Conservation (phyloP, 2,797 vertebrate genomes). For the Mormyrus hasselquistii region DNA sequence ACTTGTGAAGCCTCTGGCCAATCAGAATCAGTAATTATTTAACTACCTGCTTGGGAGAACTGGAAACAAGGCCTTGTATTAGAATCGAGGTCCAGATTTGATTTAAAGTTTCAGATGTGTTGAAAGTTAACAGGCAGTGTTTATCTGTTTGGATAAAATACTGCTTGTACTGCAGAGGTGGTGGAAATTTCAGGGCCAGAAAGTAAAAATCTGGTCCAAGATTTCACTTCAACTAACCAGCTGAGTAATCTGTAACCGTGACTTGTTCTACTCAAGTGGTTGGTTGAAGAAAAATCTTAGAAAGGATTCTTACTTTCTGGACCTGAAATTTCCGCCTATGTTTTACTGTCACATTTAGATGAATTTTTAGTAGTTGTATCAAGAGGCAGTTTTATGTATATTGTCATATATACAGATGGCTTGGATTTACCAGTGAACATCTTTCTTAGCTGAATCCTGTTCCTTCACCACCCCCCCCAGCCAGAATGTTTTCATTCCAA, state of each 20-base stretch:
- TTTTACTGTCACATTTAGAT: background rate
- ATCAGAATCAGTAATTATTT: background rate
- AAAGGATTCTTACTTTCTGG: background rate
- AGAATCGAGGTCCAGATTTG: background rate
- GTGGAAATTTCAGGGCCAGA: background rate
- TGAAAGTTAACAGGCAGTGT: background rate
- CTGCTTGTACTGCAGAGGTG: background rate
- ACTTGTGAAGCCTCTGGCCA: background rate
- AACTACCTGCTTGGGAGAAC: background rate
- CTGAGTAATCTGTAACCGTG: background rate
- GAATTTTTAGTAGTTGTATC: background rate
- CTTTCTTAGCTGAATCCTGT: background rate
- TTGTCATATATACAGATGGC: background rate
- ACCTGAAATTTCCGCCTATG: background rate
- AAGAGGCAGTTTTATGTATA: background rate
- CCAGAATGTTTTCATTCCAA: background rate
- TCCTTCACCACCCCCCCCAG: background rate
- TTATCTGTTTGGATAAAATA: background rate
- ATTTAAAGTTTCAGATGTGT: background rate
- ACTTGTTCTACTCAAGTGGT: background rate
- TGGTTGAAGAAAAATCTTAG: background rate
- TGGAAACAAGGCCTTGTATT: background rate
- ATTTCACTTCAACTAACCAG: background rate
- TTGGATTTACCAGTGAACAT: background rate
- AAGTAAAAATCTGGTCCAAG: background rate